A percentile compares a stretch with the other conserved stretches of the same genome.
Conservation (phyloP, 2,888 invertebrate genomes). For the Drosophila hamatofila region DNA sequence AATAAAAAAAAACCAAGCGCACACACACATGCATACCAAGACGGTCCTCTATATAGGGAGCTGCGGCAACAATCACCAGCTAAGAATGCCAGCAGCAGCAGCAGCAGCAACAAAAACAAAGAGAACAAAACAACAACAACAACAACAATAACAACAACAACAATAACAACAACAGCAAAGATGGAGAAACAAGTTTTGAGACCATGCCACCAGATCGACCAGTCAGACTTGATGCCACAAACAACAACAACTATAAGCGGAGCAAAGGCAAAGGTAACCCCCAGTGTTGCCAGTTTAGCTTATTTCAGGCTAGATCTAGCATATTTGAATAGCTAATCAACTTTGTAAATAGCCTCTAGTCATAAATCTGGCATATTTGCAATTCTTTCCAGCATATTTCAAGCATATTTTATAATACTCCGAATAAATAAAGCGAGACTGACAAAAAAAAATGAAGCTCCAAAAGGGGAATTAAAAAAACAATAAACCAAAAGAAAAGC, state of each 20-base stretch:
- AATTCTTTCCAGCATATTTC: too few species aligned
- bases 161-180: constrained; percentile 59
- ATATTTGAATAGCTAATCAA: too few species aligned
- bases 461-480: too few species aligned
- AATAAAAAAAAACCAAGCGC: constrained; percentile 55
- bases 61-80: constrained; percentile 69
- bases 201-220: constrained; percentile 74
- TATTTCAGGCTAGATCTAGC: too few species aligned
- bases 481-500: too few species aligned
- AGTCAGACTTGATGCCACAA: constrained; percentile 72
- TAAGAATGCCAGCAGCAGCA: constrained; percentile 69
- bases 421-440: too few species aligned
- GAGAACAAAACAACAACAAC: constrained; percentile 28
- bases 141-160: too few species aligned
- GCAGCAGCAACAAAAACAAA: constrained; percentile 53
- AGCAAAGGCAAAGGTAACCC: constrained; percentile 68
- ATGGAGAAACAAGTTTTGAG: constrained; percentile 69
- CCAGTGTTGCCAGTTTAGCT: too few species aligned
- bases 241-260: constrained; percentile 47
- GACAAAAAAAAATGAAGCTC: too few species aligned
- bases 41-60: constrained; percentile 34
- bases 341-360: too few species aligned
- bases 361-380: too few species aligned
- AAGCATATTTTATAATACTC: too few species aligned
- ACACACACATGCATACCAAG: constrained; percentile 6